Conservation (phyloP, 2,888 invertebrate genomes). For the Tipula vernalis region DNA sequence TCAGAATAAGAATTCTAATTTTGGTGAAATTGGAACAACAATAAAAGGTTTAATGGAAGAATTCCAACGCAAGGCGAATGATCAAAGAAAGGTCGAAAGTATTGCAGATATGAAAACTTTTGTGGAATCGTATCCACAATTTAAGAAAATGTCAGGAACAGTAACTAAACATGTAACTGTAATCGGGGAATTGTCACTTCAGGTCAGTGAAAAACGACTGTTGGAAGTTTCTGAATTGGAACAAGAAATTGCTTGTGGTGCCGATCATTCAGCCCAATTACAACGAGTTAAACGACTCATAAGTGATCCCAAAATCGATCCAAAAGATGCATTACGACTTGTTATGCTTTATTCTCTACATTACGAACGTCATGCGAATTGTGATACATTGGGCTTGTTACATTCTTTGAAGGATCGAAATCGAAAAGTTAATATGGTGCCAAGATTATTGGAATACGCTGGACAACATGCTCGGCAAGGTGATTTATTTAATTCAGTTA, state of each 20-base stretch:
- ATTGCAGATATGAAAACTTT: conserved; percentile 98
- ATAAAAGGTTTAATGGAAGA: conserved; percentile 96
- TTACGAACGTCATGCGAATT: conserved; percentile 82
- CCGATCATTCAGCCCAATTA: conserved; percentile 64
- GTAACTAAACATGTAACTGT: conserved; percentile 96
- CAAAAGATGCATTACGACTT: conserved; percentile 72
- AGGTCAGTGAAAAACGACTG: conserved; percentile 64
- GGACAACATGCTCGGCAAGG: conserved; percentile 68
- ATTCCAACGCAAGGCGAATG: conserved; percentile 90
- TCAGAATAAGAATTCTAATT: conserved; percentile 88
- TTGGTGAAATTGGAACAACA: conserved; percentile 96
- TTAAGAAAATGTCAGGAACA: conserved; percentile 92
- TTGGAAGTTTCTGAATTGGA: conserved; percentile 88
- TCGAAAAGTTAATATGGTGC: conserved; percentile 48
- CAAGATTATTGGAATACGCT: conserved; percentile 69
- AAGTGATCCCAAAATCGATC: conserved; percentile 53
- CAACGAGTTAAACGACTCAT: conserved; percentile 70
- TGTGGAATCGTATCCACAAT: conserved; percentile 95
- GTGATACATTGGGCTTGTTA: conserved; percentile 64
- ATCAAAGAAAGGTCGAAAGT: conserved; percentile 93
- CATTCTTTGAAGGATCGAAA: conserved; percentile 59
- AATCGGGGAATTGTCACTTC: conserved; percentile 83
- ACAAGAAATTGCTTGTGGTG: conserved; percentile 85
- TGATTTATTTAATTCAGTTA: conserved; percentile 77
- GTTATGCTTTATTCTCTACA: conserved; percentile 88